A percentile compares a stretch with the other conserved stretches of the same genome.
phyloP scores from a whole-genome alignment of 2,888 invertebrate genomes.

The Polymixis flavicincta region DNA sequence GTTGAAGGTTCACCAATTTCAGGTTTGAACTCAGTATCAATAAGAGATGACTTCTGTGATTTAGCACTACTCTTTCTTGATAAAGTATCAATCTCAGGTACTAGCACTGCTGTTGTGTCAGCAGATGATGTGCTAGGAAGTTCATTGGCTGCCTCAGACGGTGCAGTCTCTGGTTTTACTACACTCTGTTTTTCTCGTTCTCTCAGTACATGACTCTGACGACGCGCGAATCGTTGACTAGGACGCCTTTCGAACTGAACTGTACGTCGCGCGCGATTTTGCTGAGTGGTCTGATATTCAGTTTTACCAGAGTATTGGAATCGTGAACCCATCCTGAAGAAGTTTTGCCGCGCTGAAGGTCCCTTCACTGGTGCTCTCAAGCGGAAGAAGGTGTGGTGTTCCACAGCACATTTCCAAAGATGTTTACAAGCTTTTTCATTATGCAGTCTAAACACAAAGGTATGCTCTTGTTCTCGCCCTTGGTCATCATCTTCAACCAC shows the following conservation, averaged over 20 bases:
- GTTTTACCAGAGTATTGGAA: conserved; percentile 98
- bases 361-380: conserved; percentile 97
- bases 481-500: conserved; percentile 99
- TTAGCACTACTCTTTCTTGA: conserved; percentile 90
- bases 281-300: conserved; percentile 98
- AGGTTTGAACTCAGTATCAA: conserved; percentile 73
- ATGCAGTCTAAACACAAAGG: conserved; percentile 98
- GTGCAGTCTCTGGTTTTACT: conserved; percentile 78
- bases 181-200: conserved; percentile 93
- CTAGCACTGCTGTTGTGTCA: conserved; percentile 65
- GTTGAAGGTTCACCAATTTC: conserved; percentile 82
- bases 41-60: conserved; percentile 89
- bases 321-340: conserved; percentile 99
- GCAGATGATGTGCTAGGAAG: conserved; percentile 78
- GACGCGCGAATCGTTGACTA: conserved; percentile 98
- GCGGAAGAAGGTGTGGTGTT: conserved; percentile 99
- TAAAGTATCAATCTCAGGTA: conserved; percentile 79
- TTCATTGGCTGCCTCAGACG: conserved; percentile 77
- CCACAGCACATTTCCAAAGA: conserved; percentile 99
- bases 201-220: conserved; percentile 96
- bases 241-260: conserved; percentile 99
- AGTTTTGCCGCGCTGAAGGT: conserved; percentile 97
- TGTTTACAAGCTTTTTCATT: conserved; percentile 99
- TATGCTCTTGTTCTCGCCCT: conserved; percentile 99
- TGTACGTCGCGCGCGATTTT: conserved; percentile 96